Evolutionary conservation across 2,888 invertebrate species (phyloP).

Genomic region (Drosophila melanosoma): DNA sequence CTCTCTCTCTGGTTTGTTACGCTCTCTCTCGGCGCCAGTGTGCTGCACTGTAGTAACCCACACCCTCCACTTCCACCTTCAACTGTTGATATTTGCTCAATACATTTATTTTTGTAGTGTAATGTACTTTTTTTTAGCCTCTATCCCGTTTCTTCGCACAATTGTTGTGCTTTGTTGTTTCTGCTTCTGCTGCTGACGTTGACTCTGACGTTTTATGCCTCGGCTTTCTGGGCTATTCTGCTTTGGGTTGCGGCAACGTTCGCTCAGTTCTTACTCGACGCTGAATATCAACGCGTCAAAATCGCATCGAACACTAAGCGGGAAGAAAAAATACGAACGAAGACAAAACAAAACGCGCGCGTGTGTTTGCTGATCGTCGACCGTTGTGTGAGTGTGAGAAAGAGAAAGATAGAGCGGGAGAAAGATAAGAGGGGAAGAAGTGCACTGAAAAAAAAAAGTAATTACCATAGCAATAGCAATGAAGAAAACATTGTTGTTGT

Average conservation of each 20-base stretch:
- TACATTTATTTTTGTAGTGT: conserved; percentile 72
- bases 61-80: conserved; percentile 6
- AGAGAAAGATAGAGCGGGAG: conserved; percentile 5
- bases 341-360: conserved; percentile 55
- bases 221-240: conserved; percentile 50
- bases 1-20: conserved; percentile 2
- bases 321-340: conserved; percentile 29
- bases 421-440: conserved; percentile 4
- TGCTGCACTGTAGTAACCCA: conserved; percentile 33
- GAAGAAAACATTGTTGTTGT: conserved; percentile 41
- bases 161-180: conserved; percentile 64
- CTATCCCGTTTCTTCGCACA: conserved; percentile 53
- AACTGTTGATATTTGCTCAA: conserved; percentile 72
- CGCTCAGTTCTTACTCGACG: conserved; percentile 83
- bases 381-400: conserved; percentile 3
- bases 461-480: conserved; percentile 45
- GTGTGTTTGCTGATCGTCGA: conserved; percentile 57
- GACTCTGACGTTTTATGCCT: conserved; percentile 44
- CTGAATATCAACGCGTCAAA: conserved; percentile 77
- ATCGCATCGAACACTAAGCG: conserved; percentile 50
- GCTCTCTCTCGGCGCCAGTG: conserved; percentile 17
- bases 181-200: conserved; percentile 52
- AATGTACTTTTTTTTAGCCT: conserved; percentile 36
- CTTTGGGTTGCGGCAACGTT: conserved; percentile 41
- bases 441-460: conserved; percentile 53